Percentiles rank a stretch among this genome's conserved stretches.
Conservation (phyloP, 1,140 invertebrate species). For the Nylanderia fulva region DNA sequence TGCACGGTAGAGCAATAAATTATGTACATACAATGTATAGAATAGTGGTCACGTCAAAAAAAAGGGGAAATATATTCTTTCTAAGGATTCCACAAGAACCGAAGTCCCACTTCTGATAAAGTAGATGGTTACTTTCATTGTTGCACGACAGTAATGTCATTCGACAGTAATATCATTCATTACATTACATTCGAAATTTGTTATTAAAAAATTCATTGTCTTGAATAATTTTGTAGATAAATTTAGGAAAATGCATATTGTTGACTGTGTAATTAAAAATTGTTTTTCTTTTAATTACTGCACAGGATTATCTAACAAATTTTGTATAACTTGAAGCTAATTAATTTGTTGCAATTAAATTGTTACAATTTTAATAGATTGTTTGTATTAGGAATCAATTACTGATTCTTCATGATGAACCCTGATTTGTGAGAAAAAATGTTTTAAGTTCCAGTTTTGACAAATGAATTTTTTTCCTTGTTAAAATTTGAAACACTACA, state of each 20-base stretch:
- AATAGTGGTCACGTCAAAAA: not conserved
- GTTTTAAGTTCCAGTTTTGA: too few relatives aligned
- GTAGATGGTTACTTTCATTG: constrained; percentile 82
- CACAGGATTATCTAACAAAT: too few relatives aligned
- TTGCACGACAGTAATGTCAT: constrained; percentile 80
- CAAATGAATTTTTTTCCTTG: too few relatives aligned
- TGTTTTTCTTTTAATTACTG: too few relatives aligned
- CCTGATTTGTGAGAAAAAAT: too few relatives aligned
- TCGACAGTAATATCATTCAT: constrained; percentile 79
- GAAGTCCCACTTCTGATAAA: constrained; percentile 67
- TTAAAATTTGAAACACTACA: too few relatives aligned
- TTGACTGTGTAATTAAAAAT: not conserved
- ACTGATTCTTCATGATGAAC: too few relatives aligned
- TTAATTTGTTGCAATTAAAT: too few relatives aligned
- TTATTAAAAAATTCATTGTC: not conserved
- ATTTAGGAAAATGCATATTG: not conserved
- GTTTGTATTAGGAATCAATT: too few relatives aligned
- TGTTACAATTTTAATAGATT: too few relatives aligned
- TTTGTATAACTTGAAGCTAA: too few relatives aligned
- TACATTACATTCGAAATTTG: not conserved
- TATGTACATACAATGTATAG: not conserved
- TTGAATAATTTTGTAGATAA: not conserved
- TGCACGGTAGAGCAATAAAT: constrained; percentile 36
- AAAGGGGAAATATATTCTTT: constrained; percentile 15
- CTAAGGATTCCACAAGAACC: constrained; percentile 44